phyloP scores from a whole-genome alignment of 2,797 vertebrate species.

The Alosa sapidissima region DNA sequence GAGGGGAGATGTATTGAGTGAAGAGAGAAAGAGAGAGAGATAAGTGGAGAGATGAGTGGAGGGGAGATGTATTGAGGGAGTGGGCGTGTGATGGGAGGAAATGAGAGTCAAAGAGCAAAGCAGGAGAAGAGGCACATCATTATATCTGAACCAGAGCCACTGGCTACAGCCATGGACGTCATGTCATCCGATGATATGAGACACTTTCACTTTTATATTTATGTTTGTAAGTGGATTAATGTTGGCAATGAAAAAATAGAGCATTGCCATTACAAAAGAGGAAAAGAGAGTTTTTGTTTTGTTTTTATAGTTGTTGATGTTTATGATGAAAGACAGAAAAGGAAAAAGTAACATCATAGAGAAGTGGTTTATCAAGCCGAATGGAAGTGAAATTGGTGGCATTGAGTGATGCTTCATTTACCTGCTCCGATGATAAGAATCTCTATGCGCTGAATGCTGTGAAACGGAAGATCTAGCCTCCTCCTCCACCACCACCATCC shows the following conservation, averaged over 20 bases:
- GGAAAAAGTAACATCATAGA: background rate
- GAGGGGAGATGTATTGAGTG: background rate
- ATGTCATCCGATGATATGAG: background rate
- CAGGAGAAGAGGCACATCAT: slow-evolving; percentile 41
- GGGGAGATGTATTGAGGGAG: slow-evolving; percentile 9
- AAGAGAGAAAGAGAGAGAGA: background rate
- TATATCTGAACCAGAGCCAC: background rate
- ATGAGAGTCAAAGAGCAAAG: slow-evolving; percentile 67
- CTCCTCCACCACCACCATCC: slow-evolving; percentile 43
- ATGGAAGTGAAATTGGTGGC: background rate
- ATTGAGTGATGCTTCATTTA: slow-evolving; percentile 68
- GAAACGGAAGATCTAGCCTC: slow-evolving; percentile 58
- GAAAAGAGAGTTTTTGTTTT: too few species aligned
- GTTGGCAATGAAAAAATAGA: background rate
- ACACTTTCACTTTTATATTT: background rate
- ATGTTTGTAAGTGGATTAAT: background rate
- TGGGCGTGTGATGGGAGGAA: slow-evolving; percentile 29
- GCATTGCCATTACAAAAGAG: too few species aligned
- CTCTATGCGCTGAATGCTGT: slow-evolving; percentile 34
- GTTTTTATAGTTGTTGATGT: background rate
- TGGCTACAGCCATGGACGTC: background rate
- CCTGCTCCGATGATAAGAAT: slow-evolving; percentile 65
- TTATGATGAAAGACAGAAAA: background rate
- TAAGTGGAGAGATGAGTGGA: background rate
- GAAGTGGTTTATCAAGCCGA: background rate